Conservation (phyloP, 1,140 invertebrate genomes). For the Caerostris extrusa region DNA sequence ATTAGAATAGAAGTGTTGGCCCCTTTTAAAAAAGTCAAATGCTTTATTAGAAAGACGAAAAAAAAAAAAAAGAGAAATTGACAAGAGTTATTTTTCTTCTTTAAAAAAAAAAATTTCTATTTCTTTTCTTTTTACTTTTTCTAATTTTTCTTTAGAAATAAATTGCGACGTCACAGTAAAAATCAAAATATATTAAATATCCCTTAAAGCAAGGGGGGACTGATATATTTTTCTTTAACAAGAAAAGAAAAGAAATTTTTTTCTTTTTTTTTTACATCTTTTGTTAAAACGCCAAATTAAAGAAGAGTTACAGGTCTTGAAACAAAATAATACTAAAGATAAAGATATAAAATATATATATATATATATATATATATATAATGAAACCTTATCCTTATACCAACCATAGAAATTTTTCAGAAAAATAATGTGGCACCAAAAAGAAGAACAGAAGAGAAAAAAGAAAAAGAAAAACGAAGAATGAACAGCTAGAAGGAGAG, state of each 20-base stretch:
- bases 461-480: neutral
- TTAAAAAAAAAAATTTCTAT: too few species aligned
- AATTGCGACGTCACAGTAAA: conserved; percentile 66
- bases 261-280: neutral
- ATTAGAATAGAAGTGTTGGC: conserved; percentile 53
- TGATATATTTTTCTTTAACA: conserved; percentile 66
- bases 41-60: neutral
- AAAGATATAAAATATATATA: conserved; percentile 38
- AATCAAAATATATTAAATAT: conserved; percentile 77
- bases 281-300: conserved; percentile 66
- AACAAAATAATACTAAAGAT: conserved; percentile 69
- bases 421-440: conserved; percentile 72
- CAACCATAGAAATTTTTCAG: conserved; percentile 64
- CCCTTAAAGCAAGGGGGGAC: conserved; percentile 66
- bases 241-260: neutral
- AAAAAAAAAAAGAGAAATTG: neutral
- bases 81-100: neutral
- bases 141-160: neutral
- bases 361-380: too few species aligned
- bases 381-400: neutral
- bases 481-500: neutral
- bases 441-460: neutral
- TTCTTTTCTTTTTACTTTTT: neutral
- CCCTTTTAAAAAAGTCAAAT: conserved; percentile 28
- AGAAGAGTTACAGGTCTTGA: conserved; percentile 64